Percentiles rank a stretch among this genome's conserved stretches.
phyloP scores from a whole-genome alignment of 53 echinoderm and acorn worm species.

The Echinarachnius parma region DNA sequence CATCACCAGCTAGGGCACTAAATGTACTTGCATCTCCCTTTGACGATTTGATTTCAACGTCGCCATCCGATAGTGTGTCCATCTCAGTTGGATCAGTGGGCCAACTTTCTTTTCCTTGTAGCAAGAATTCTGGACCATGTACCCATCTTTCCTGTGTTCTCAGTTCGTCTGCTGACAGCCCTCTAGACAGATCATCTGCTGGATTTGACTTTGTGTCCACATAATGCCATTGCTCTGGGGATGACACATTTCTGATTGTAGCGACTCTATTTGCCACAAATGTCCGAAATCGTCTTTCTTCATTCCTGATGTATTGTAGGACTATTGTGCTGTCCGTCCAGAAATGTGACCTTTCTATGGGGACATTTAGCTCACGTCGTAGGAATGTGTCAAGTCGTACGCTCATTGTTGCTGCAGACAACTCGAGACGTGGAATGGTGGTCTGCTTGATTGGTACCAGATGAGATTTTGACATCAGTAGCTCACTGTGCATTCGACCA shows the following conservation, averaged over 20 bases:
- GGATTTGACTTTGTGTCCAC: conserved; percentile 55
- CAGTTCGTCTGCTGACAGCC: conserved; percentile 53
- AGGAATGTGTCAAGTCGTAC: conserved; percentile 43
- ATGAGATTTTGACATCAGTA: conserved; percentile 27
- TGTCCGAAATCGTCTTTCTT: conserved; percentile 43
- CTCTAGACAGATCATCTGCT: conserved; percentile 72
- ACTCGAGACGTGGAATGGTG: conserved; percentile 46
- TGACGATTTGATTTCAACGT: conserved; percentile 31
- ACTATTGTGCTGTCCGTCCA: conserved; percentile 57
- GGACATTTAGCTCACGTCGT: conserved; percentile 43
- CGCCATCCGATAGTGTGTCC: conserved; percentile 3
- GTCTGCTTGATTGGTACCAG: conserved; percentile 27
- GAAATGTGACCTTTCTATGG: conserved; percentile 20
- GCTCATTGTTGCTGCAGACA: conserved; percentile 47
- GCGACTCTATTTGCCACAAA: conserved; percentile 65
- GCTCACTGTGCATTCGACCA: conserved; percentile 29
- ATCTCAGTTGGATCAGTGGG: conserved; percentile 21
- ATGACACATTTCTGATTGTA: conserved; percentile 34
- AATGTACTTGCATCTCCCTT: conserved; percentile 27
- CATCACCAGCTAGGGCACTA: neutral
- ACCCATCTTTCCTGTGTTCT: conserved; percentile 39
- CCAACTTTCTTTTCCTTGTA: conserved; percentile 34
- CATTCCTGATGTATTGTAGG: conserved; percentile 44
- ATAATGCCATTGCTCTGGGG: conserved; percentile 51
- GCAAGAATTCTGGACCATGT: conserved; percentile 59